Evolutionary conservation across 2,888 invertebrate genomes (phyloP).

Genomic region (Xylota segnis): DNA sequence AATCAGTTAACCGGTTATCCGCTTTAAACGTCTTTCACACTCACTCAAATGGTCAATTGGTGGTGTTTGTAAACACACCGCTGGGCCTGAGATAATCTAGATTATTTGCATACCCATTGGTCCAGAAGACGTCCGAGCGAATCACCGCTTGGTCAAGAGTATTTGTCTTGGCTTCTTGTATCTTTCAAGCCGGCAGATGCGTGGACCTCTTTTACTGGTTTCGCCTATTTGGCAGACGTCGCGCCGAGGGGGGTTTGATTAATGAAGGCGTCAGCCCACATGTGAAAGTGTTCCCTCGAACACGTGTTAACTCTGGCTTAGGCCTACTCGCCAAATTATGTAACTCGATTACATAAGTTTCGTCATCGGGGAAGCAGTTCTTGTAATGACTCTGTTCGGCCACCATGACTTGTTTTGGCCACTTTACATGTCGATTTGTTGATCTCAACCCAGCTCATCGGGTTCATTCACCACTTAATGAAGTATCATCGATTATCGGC

Average conservation of each 20-base stretch:
- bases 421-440: conserved; percentile 7
- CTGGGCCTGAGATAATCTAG: conserved; percentile 39
- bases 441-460: neutral
- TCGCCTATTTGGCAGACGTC: too few relatives aligned
- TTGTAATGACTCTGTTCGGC: neutral
- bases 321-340: conserved; percentile 23
- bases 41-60: conserved; percentile 30
- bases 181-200: neutral
- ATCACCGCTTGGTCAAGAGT: conserved; percentile 4
- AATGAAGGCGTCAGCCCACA: neutral
- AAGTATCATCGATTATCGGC: conserved; percentile 35
- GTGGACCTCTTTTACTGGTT: neutral
- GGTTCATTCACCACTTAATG: conserved; percentile 74
- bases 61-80: conserved; percentile 27
- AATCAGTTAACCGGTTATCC: conserved; percentile 54
- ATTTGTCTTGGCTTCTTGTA: conserved; percentile 11
- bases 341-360: conserved; percentile 18
- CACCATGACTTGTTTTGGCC: conserved; percentile 11
- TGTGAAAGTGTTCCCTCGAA: conserved; percentile 23
- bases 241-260: neutral
- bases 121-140: conserved; percentile 13
- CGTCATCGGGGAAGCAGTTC: conserved; percentile 26
- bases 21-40: conserved; percentile 53
- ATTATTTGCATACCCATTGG: conserved; percentile 53
- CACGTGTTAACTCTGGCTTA: conserved; percentile 23